Percentiles rank a stretch among this genome's conserved stretches.
These are phyloP conservation scores for Galerucella pusilla DNA, from an alignment of 2,888 invertebrate species.

Conservation along the genomic window DNA sequence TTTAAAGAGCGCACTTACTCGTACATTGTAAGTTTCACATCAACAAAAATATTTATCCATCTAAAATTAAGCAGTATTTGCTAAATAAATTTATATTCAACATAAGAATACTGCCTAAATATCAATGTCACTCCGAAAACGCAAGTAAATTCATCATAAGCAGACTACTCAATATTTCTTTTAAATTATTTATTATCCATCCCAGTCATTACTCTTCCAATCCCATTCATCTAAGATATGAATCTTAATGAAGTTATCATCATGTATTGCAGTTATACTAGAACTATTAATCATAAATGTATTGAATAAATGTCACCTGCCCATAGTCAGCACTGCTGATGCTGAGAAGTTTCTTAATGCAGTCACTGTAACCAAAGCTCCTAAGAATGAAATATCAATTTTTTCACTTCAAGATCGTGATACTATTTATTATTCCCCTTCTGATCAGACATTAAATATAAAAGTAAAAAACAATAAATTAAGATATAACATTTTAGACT, in stretches of 20 bases:
- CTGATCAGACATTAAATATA: too few species aligned
- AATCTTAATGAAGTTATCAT: slow-evolving; percentile 38
- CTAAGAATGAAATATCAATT: too few species aligned
- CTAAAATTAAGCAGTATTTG: too few species aligned
- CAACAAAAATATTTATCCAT: too few species aligned
- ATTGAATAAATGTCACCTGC: slow-evolving; percentile 30
- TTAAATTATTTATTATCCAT: slow-evolving; percentile 36
- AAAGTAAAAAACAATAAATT: too few species aligned
- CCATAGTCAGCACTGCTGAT: slow-evolving; percentile 16
- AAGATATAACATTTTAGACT: too few species aligned
- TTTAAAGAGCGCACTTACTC: too few species aligned
- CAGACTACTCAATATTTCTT: slow-evolving; percentile 25
- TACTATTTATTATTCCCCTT: too few species aligned
- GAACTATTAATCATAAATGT: slow-evolving; percentile 31
- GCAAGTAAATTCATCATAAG: slow-evolving; percentile 21
- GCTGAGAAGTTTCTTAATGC: not conserved
- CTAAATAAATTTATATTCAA: not conserved
- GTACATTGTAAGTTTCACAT: too few species aligned
- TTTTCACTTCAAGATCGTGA: too few species aligned
- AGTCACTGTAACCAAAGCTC: not conserved
- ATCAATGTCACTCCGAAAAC: slow-evolving; percentile 8
- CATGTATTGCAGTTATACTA: slow-evolving; percentile 30
- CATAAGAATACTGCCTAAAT: not conserved
- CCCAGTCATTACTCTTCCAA: slow-evolving; percentile 35
- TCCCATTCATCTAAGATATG: slow-evolving; percentile 30